Evolutionary conservation across 2,113 vertebrate species (phyloP).

Genomic region (Mormoops blainvillei): DNA sequence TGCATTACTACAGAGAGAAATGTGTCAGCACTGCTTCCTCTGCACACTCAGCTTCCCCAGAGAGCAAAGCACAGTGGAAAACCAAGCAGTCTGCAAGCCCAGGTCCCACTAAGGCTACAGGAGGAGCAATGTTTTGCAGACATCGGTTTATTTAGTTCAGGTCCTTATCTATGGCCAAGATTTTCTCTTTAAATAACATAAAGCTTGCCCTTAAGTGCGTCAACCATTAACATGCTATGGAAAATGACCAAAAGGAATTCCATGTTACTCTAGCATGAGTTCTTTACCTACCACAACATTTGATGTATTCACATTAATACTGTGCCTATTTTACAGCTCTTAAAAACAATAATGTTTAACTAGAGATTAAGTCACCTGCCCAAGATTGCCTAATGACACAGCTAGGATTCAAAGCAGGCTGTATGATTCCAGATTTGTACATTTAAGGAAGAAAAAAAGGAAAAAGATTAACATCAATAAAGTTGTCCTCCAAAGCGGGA

Average conservation of each 20-base stretch:
- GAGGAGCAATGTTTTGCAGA: background rate
- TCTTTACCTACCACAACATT: background rate
- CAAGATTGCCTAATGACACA: background rate
- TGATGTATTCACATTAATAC: background rate
- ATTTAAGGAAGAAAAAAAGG: background rate
- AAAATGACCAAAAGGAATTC: background rate
- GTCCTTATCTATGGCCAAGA: background rate
- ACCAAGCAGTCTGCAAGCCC: background rate
- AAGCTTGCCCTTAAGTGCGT: background rate
- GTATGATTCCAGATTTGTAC: background rate
- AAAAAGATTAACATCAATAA: background rate
- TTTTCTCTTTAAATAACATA: background rate
- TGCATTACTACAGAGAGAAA: background rate
- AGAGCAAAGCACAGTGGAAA: accelerated
- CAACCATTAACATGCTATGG: background rate
- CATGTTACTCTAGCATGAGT: background rate
- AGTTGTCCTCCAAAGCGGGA: background rate
- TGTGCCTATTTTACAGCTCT: background rate
- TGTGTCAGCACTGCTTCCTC: background rate
- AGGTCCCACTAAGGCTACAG: background rate
- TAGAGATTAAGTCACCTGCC: background rate
- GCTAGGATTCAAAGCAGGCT: background rate
- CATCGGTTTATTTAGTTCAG: background rate
- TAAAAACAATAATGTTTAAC: background rate
- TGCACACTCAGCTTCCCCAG: background rate